Conservation (phyloP, 2,113 vertebrate genomes). For the Taxidea taxus region DNA sequence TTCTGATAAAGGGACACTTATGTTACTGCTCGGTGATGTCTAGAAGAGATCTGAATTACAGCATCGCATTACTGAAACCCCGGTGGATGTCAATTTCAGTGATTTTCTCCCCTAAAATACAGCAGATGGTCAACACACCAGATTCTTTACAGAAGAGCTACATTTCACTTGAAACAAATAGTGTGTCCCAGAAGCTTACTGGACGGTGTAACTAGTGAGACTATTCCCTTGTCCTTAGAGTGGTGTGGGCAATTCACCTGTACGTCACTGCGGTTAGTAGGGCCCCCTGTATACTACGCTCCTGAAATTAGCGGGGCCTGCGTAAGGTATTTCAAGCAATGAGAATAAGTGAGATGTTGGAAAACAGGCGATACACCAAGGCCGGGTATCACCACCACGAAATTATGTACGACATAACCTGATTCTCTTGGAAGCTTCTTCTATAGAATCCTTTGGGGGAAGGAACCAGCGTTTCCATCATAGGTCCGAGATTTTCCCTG, state of each 20-base stretch:
- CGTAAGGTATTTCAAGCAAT: conserved; percentile 16
- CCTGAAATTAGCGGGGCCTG: conserved; percentile 42
- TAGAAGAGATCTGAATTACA: background rate
- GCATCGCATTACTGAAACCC: background rate
- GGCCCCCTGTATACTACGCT: background rate
- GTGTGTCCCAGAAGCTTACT: background rate
- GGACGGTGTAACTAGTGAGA: background rate
- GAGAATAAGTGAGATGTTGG: conserved; percentile 23
- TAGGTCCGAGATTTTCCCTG: conserved; percentile 49
- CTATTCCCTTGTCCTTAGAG: background rate
- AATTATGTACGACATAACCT: background rate
- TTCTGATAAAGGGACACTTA: too few relatives aligned
- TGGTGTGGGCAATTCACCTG: background rate
- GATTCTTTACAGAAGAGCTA: background rate
- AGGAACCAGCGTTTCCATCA: conserved; percentile 3
- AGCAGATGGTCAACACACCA: too few relatives aligned
- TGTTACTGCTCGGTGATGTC: background rate
- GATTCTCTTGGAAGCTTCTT: background rate
- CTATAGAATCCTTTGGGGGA: background rate
- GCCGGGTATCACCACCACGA: background rate
- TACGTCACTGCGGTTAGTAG: background rate
- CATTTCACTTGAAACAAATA: background rate
- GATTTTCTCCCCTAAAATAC: background rate
- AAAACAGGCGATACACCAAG: conserved; percentile 48
- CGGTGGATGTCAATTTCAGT: too few relatives aligned